Conservation (phyloP, 2,888 invertebrate genomes). For the Brachynemurus nebulosus region DNA sequence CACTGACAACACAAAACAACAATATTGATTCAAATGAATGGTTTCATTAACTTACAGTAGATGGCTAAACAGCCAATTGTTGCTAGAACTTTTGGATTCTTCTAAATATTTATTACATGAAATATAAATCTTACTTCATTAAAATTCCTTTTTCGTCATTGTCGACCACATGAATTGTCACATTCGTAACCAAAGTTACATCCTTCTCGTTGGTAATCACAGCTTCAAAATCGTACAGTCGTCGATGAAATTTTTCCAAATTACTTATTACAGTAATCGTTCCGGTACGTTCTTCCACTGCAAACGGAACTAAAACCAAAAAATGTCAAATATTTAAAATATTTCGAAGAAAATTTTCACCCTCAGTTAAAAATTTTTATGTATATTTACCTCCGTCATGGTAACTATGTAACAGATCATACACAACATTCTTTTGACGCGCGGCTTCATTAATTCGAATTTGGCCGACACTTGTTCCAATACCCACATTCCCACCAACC, state of each 20-base stretch:
- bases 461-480: conserved; percentile 78
- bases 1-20: too few relatives aligned
- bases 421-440: conserved; percentile 47
- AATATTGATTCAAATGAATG: too few relatives aligned
- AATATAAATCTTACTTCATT: conserved; percentile 49
- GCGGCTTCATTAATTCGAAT: conserved; percentile 61
- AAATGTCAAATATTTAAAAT: conserved; percentile 12
- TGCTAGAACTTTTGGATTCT: too few relatives aligned
- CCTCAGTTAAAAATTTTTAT: not conserved
- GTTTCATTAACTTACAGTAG: too few relatives aligned
- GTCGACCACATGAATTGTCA: conserved; percentile 71
- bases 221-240: conserved; percentile 68
- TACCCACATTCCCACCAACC: conserved; percentile 73
- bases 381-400: conserved; percentile 54
- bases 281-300: conserved; percentile 76
- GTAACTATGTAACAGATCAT: conserved; percentile 72
- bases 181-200: conserved; percentile 61
- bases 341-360: not conserved
- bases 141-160: conserved; percentile 54
- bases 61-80: too few relatives aligned
- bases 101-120: too few relatives aligned
- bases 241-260: conserved; percentile 49
- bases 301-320: conserved; percentile 64
- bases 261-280: conserved; percentile 74
- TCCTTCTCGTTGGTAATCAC: conserved; percentile 54